Evolutionary conservation across 1,140 invertebrate species (phyloP), one percentile per base, ranked within the genome.

Genomic region (Anagrus nilaparvatae): DNA sequence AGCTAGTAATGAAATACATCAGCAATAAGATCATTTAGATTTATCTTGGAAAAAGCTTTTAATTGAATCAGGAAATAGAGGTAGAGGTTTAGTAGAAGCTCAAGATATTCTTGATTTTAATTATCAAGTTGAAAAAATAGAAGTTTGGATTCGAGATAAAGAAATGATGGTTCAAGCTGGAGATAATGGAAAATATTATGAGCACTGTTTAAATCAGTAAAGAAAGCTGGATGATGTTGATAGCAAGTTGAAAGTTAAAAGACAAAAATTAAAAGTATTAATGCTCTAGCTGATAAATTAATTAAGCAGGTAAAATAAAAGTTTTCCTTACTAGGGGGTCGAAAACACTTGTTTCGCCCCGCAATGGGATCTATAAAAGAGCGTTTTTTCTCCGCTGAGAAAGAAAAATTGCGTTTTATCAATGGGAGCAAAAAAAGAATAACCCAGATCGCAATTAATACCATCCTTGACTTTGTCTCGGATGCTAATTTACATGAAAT

Each of bases 31-130:
- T 5, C 65, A 78, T 19, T 64, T 96, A 1, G 67, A 82, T 8
- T 61, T 69, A 3, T 78, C 80, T n/a, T 95, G 91, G 92, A 72
- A 77, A 14, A 76, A 81, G 50, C 67, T 98, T 3, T 65, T 92
- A n/a, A 58, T 79, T 2, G 86, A 88, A 42, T 82, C 91, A 23
- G 59, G 53, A 17, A 64, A 61, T 36, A 67, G 78, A 43, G 87
- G 89, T 12, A 78, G 87, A 54, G 94, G 93, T 4, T 66, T 98
- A 5, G 93, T 97, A 65, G 95, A 98, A 60, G 94, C 94, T 1
- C 89, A 95, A 58, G 94, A 97, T 57, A 95, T 98, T 39, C 70
- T 98, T 2, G 89, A 96, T 60, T 98, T 98, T 63, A 95, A 97
- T 58, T 95, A 93, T 59, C 86, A 96, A 58, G 76, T 94, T 27